phyloP scores from a whole-genome alignment of 1,140 invertebrate genomes.

The Rhynchophorus ferrugineus region DNA sequence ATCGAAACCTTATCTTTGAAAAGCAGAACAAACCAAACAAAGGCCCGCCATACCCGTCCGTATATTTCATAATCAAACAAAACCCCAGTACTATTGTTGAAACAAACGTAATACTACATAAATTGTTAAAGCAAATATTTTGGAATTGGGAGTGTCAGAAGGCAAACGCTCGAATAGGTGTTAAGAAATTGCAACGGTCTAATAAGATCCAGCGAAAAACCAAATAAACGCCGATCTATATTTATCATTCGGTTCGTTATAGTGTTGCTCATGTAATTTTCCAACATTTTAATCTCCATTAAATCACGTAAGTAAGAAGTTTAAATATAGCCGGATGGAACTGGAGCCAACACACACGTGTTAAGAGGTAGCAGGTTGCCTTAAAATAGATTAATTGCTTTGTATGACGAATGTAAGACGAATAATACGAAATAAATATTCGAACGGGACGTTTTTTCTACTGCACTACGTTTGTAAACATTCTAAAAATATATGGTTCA shows the following conservation, averaged over 20 bases:
- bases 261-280: constrained; percentile 18
- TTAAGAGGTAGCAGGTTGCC: constrained; percentile 19
- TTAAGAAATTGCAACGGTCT: neutral
- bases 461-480: neutral
- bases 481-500: neutral
- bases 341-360: constrained; percentile 16
- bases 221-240: neutral
- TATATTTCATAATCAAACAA: no score
- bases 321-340: constrained; percentile 20
- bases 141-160: neutral
- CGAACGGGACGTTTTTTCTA: neutral
- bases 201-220: neutral
- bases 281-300: constrained; percentile 20
- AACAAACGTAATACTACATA: no score
- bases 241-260: constrained; percentile 11
- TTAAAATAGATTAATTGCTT: constrained; percentile 22
- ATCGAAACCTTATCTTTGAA: no score
- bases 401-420: constrained; percentile 7
- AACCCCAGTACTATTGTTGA: no score
- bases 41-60: no score
- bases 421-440: neutral
- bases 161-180: neutral
- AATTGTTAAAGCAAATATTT: neutral
- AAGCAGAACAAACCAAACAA: no score
- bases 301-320: constrained; percentile 11